These are phyloP conservation scores for Dysmachus trigonus DNA, from an alignment of 2,888 invertebrate genomes.

Conservation along the genomic window DNA sequence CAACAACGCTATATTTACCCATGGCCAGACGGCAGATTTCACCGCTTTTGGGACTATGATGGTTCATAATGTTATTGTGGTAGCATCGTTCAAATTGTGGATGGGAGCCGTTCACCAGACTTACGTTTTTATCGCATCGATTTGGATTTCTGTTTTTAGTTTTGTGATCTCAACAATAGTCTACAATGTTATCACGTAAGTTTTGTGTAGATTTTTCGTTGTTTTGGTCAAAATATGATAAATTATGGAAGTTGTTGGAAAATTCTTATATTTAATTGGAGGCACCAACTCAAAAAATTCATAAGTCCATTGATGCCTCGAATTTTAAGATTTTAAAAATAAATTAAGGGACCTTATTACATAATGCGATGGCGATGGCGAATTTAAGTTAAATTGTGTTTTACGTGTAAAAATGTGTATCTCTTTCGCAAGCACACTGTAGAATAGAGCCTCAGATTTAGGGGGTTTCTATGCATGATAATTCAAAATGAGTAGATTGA, in stretches of 20 bases:
- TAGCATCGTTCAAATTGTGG: conserved; percentile 71
- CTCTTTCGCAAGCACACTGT: too few species aligned
- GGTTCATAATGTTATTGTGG: conserved; percentile 69
- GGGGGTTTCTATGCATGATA: too few species aligned
- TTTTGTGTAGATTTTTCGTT: conserved; percentile 51
- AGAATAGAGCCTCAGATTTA: too few species aligned
- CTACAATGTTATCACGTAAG: conserved; percentile 73
- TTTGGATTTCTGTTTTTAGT: conserved; percentile 67
- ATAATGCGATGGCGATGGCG: too few species aligned
- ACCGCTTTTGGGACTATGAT: conserved; percentile 71
- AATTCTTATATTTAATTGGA: background rate
- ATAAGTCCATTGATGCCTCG: too few species aligned
- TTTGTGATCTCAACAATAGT: conserved; percentile 68
- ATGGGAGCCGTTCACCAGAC: conserved; percentile 72
- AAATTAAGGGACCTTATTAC: too few species aligned
- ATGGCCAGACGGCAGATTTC: conserved; percentile 67
- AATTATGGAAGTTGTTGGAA: background rate
- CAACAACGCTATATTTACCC: conserved; percentile 66
- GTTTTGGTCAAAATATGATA: background rate
- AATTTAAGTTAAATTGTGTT: too few species aligned
- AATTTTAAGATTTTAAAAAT: too few species aligned
- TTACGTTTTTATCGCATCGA: conserved; percentile 65
- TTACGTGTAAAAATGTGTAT: too few species aligned
- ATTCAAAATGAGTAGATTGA: too few species aligned
- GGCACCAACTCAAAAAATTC: background rate